Conservation (phyloP, 2,888 invertebrate genomes). For the Desoria tigrina region DNA sequence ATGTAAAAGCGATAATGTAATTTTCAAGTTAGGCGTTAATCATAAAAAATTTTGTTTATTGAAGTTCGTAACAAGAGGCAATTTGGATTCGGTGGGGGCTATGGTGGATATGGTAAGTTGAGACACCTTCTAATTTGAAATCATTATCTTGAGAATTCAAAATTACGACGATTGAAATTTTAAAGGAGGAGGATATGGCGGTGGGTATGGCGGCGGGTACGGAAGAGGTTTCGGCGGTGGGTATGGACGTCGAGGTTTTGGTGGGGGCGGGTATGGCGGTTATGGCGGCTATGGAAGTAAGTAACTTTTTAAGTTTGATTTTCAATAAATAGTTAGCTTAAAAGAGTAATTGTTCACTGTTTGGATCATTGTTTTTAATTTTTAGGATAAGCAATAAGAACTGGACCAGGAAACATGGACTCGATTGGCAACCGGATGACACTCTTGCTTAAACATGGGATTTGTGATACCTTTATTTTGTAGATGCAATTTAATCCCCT, state of each 20-base stretch:
- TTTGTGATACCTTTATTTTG: too few relatives aligned
- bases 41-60: background rate
- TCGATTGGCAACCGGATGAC: too few relatives aligned
- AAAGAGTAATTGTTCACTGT: too few relatives aligned
- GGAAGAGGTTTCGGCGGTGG: slow-evolving; percentile 15
- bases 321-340: too few relatives aligned
- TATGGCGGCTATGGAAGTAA: slow-evolving; percentile 27
- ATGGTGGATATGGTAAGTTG: background rate
- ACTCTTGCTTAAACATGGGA: too few relatives aligned
- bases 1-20: too few relatives aligned
- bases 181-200: background rate
- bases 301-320: too few relatives aligned
- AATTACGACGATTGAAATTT: background rate
- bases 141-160: background rate
- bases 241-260: slow-evolving; percentile 11
- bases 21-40: too few relatives aligned
- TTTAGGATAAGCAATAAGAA: too few relatives aligned
- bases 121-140: background rate
- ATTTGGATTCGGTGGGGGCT: slow-evolving; percentile 3
- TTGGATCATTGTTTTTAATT: too few relatives aligned
- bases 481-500: too few relatives aligned
- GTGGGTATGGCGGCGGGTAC: slow-evolving; percentile 16
- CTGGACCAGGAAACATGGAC: too few relatives aligned
- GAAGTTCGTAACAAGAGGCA: slow-evolving; percentile 5
- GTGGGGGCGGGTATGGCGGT: slow-evolving; percentile 13